Conservation (phyloP, 2,797 vertebrate genomes). For the Smutsia temminckii region DNA sequence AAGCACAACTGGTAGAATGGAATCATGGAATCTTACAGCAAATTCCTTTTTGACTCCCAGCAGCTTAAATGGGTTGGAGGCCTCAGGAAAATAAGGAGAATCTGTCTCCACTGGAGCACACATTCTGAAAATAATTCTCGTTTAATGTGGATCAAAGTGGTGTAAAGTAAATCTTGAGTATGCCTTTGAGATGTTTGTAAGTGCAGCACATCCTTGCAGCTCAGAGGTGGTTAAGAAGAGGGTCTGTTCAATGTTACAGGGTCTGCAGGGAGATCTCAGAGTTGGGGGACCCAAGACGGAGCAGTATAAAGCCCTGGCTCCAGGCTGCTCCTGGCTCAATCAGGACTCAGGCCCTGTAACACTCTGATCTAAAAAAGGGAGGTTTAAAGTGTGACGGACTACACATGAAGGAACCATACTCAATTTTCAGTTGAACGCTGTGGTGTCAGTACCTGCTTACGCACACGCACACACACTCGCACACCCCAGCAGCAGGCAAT, state of each 20-base stretch:
- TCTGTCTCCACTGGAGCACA: background rate
- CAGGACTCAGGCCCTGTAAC: fast-evolving
- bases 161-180: background rate
- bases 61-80: background rate
- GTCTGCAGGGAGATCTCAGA: background rate
- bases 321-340: background rate
- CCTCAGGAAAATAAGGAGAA: background rate
- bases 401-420: background rate
- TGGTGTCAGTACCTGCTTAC: background rate
- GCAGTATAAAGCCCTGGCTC: background rate
- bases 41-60: background rate
- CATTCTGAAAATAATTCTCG: background rate
- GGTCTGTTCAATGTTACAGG: background rate
- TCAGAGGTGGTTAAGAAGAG: background rate
- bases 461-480: background rate
- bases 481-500: background rate
- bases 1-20: background rate
- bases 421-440: background rate
- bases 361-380: background rate
- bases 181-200: background rate
- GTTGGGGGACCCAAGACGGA: background rate
- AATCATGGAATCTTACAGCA: background rate
- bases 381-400: background rate
- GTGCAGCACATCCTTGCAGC: background rate
- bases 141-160: background rate